A percentile compares a stretch with the other conserved stretches of the same genome.
phyloP scores from a whole-genome alignment of 2,797 vertebrate genomes.

The Enoplosus armatus region DNA sequence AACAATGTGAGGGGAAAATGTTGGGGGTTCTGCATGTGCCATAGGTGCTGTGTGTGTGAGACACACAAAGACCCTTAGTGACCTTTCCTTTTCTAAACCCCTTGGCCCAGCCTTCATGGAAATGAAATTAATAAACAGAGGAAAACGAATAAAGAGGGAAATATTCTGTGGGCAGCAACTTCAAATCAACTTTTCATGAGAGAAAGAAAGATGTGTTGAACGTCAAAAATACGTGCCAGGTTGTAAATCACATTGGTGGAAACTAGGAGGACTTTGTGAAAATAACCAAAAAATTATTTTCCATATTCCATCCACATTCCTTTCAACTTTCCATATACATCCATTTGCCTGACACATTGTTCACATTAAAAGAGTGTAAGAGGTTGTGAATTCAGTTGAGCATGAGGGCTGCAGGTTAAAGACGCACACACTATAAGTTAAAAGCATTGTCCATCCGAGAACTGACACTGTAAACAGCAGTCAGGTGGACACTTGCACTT shows the following conservation, averaged over 20 bases:
- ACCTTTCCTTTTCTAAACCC: constrained; percentile 24
- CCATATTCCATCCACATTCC: constrained; percentile 38
- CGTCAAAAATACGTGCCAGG: constrained; percentile 49
- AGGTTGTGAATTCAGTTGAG: constrained; percentile 18
- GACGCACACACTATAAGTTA: background rate
- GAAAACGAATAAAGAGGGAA: constrained; percentile 50
- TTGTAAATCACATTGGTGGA: constrained; percentile 67
- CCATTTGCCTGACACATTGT: constrained; percentile 36
- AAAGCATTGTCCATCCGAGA: background rate
- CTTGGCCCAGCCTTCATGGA: constrained; percentile 22
- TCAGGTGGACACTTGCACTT: background rate
- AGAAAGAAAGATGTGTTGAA: constrained; percentile 47
- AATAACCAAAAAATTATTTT: constrained; percentile 56
- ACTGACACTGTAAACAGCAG: background rate
- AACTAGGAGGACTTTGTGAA: constrained; percentile 56
- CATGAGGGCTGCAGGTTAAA: background rate
- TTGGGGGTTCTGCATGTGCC: constrained; percentile 26
- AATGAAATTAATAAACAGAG: constrained; percentile 59
- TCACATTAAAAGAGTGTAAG: constrained; percentile 32
- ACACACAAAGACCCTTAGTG: constrained; percentile 29
- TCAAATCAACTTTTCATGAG: constrained; percentile 32
- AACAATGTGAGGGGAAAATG: constrained; percentile 54
- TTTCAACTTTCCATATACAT: constrained; percentile 57
- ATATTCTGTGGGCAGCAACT: constrained; percentile 43
- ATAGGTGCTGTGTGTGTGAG: constrained; percentile 23